Conservation (phyloP, 2,888 invertebrate species). For the Heliconius hortense region DNA sequence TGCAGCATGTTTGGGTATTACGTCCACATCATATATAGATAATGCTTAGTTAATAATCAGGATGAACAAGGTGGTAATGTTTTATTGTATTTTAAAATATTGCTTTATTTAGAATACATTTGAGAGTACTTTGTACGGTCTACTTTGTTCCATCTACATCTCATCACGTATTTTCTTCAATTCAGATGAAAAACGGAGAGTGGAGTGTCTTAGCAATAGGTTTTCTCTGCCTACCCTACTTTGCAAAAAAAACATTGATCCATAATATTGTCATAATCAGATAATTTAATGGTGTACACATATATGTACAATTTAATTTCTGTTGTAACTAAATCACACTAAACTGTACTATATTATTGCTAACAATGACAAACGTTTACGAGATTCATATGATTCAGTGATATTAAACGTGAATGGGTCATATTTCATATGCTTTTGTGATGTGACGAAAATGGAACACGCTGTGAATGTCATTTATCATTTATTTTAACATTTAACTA, state of each 20-base stretch:
- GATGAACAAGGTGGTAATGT: background rate
- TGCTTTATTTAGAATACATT: background rate
- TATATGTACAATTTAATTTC: constrained; percentile 1
- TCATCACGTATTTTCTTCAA: background rate
- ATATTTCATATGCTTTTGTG: constrained; percentile 24
- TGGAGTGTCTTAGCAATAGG: background rate
- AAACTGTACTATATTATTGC: constrained; percentile 17
- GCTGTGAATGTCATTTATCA: constrained; percentile 53
- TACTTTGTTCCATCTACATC: background rate
- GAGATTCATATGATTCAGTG: constrained; percentile 21
- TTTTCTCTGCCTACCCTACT: background rate
- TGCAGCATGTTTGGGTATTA: background rate
- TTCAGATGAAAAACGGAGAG: background rate
- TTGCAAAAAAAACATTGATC: background rate
- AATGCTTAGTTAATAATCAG: background rate
- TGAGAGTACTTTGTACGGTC: background rate
- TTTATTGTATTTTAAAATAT: background rate
- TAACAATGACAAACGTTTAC: constrained; percentile 15
- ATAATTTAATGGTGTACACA: background rate
- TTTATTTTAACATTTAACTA: constrained; percentile 53
- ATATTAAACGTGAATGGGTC: constrained; percentile 21
- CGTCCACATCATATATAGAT: background rate
- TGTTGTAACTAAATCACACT: constrained; percentile 18
- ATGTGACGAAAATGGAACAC: constrained; percentile 43
- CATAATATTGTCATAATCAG: background rate